Evolutionary conservation across 1,140 invertebrate genomes (phyloP).

Genomic region (Zaprionus tsacasi): DNA sequence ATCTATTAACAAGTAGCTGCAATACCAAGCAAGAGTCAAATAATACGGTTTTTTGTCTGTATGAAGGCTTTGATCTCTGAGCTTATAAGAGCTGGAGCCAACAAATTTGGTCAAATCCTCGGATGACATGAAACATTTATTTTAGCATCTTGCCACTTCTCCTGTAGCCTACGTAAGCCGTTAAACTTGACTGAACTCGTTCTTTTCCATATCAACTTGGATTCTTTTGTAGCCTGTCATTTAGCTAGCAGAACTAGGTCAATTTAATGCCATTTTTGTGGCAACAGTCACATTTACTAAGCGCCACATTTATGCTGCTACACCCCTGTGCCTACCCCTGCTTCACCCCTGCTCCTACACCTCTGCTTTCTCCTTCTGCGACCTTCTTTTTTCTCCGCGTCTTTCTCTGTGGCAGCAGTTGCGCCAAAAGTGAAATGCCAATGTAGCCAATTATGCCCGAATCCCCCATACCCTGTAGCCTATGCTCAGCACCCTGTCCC

Average conservation of each 20-base stretch:
- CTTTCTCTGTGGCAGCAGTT: slow-evolving; percentile 50
- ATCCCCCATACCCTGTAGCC: neutral
- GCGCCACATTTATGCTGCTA: slow-evolving; percentile 10
- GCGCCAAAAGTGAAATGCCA: slow-evolving; percentile 76
- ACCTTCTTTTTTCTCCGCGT: slow-evolving; percentile 15
- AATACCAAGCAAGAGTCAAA: too few relatives aligned
- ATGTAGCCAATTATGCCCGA: slow-evolving; percentile 75
- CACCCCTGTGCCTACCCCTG: too few relatives aligned
- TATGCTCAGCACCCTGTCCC: neutral
- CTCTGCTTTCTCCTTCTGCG: neutral
- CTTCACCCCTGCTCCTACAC: neutral
- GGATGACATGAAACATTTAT: too few relatives aligned
- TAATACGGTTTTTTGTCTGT: too few relatives aligned
- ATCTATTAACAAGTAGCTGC: too few relatives aligned
- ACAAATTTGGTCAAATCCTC: too few relatives aligned
- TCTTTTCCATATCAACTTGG: neutral
- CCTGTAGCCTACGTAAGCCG: too few relatives aligned
- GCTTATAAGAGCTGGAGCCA: too few relatives aligned
- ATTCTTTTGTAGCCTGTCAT: slow-evolving; percentile 30
- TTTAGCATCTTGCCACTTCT: too few relatives aligned
- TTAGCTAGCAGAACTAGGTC: slow-evolving; percentile 61
- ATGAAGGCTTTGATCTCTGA: too few relatives aligned
- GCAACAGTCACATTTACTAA: slow-evolving; percentile 50
- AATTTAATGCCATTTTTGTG: slow-evolving; percentile 75
- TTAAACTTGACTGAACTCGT: too few relatives aligned